Base-by-base conservation (phyloP, 2,113 vertebrate species). In the Microcebus jonahi region DNA sequence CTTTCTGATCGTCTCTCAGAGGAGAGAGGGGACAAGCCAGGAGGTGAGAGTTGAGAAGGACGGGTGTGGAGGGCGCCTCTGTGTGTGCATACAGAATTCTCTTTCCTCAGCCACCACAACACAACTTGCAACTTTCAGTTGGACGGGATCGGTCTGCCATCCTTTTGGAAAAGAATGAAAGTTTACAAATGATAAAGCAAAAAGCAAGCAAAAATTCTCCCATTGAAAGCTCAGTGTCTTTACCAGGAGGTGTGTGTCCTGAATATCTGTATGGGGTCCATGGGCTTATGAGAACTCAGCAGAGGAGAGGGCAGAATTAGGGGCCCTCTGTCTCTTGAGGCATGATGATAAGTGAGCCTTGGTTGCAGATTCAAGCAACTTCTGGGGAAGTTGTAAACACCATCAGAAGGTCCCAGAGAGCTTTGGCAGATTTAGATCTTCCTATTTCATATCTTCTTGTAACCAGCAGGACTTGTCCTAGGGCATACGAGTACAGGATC, bases 151-250 rank as follows among this genome's bases (percentile, higher is more conserved):
- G n/a, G 39, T 77, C 59, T 96, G 48, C 42, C 13, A 42, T 81
- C 18, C 17, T 87, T 83, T 57, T 67, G 57, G 91, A 93, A 85
- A 59, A 91, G 77, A n/a, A 63, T 70, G 39, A 53, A 31, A 42
- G 21, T 90, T 93, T 96, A 81, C 8, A 81, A 85, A 75, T 25
- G 14, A 57, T 81, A 82, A 29, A 57, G 21, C 1, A 34, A 83
- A 92, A 93, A 48, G 27, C 80, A 83, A 88, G 94, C 11, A 48
- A 27, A 94, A 81, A 17, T 42, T 67, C 82, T 76, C 70, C 59
- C 42, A 15, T 81, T 36, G 55, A 94, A 90, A 17, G 12, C 27
- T 71, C 57, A 48, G 13, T 39, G 8, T 70, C 45, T 90, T 90
- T 9, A 25, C 39, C 2, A 12, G 6, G 57, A 88, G n/a, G 11